Conservation (phyloP, 1,140 invertebrate genomes). For the Babylonia areolata region DNA sequence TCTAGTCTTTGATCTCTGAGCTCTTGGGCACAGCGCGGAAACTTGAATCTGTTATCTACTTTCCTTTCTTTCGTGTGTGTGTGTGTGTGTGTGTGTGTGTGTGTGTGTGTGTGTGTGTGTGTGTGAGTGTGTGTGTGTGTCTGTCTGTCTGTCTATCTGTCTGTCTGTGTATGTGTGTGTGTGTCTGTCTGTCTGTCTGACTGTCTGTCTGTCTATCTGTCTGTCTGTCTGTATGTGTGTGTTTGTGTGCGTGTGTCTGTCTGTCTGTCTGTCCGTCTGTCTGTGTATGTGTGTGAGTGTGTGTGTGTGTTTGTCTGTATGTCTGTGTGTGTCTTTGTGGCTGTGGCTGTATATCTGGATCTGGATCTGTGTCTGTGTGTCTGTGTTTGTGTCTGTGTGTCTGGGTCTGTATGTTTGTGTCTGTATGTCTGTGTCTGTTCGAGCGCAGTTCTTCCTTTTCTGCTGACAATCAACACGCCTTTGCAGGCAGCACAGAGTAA, state of each 20-base stretch:
- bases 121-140: slow-evolving; percentile 6
- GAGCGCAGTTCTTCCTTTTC: neutral
- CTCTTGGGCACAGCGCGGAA: no score
- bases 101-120: slow-evolving; percentile 11
- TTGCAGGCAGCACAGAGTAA: no score
- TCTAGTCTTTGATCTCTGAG: no score
- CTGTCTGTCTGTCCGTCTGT: neutral
- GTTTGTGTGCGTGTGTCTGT: neutral
- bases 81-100: slow-evolving; percentile 11
- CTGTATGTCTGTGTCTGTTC: neutral
- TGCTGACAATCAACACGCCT: no score
- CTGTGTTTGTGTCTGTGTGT: neutral
- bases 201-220: neutral
- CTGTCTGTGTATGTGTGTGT: neutral
- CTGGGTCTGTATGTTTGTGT: neutral
- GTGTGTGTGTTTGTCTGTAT: neutral
- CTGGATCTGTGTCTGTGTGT: neutral
- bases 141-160: neutral
- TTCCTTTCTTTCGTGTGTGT: neutral
- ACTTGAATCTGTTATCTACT: no score
- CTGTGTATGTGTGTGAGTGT: neutral
- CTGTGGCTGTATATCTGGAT: neutral
- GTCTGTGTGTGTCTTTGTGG: neutral
- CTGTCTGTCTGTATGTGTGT: neutral
- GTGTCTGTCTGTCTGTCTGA: neutral